phyloP scores from a whole-genome alignment of 2,888 invertebrate genomes.

The Lasioglossum malachurum region DNA sequence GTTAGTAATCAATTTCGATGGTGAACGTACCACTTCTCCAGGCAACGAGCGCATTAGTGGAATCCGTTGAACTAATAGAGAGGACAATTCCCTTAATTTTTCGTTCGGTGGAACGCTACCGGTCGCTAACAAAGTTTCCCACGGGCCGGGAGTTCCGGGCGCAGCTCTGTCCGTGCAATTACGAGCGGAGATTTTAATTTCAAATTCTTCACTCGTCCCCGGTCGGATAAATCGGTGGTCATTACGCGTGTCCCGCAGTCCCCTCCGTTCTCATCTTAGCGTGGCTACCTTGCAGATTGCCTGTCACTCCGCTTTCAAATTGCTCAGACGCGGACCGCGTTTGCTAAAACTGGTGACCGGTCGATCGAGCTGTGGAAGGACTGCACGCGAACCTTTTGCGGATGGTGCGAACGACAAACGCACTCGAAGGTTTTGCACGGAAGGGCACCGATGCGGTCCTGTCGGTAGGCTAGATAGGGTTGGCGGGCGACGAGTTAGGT shows the following conservation, averaged over 20 bases:
- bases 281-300: conserved; percentile 71
- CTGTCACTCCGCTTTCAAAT: conserved; percentile 77
- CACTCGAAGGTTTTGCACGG: conserved; percentile 76
- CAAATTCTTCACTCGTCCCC: conserved; percentile 37
- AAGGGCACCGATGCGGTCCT: conserved; percentile 52
- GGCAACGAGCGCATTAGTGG: neutral
- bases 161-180: conserved; percentile 25
- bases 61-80: neutral
- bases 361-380: conserved; percentile 69
- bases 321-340: conserved; percentile 54
- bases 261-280: conserved; percentile 23
- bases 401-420: conserved; percentile 77
- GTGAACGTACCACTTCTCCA: neutral
- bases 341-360: conserved; percentile 63
- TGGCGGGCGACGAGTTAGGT: conserved; percentile 60
- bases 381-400: conserved; percentile 63
- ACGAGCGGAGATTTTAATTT: conserved; percentile 41
- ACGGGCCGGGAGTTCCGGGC: neutral
- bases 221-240: conserved; percentile 48
- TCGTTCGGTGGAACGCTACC: conserved; percentile 31
- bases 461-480: conserved; percentile 53
- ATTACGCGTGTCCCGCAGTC: conserved; percentile 33
- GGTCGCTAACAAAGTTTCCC: neutral
- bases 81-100: neutral
- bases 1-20: neutral